Percentiles rank a stretch among this genome's conserved stretches.
Evolutionary conservation across 2,113 vertebrate genomes (phyloP).

Genomic region (Pagrus major): DNA sequence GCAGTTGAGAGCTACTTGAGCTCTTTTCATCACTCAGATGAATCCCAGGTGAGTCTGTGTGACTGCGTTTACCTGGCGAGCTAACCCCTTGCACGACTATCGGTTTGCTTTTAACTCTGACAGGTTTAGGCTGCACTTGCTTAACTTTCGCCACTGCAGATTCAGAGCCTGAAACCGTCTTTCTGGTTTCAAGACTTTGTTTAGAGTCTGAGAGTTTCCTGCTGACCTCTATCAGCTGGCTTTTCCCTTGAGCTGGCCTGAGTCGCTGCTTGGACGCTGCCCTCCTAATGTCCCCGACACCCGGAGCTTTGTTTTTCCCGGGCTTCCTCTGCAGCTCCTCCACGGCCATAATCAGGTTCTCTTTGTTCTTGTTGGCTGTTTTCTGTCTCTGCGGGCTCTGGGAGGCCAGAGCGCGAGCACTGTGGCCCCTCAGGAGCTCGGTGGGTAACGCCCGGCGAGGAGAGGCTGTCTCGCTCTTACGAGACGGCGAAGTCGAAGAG

Average conservation of each 20-base stretch:
- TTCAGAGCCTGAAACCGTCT: conserved; percentile 19
- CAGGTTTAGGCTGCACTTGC: not conserved
- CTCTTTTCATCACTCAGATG: conserved; percentile 21
- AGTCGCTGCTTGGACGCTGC: conserved; percentile 12
- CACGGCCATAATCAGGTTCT: conserved; percentile 48
- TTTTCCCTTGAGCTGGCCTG: conserved; percentile 4
- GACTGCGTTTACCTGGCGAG: not conserved
- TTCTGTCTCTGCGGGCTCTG: conserved; percentile 15
- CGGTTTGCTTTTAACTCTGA: conserved; percentile 34
- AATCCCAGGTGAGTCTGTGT: not conserved
- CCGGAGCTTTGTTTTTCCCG: conserved; percentile 2
- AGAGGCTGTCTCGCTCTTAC: conserved; percentile 6
- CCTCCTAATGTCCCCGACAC: conserved; percentile 27
- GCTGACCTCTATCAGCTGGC: conserved; percentile 19
- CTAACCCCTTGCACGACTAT: conserved; percentile 11
- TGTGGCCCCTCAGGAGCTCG: conserved; percentile 41
- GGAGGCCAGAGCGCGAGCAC: conserved; percentile 23
- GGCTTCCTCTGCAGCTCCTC: conserved; percentile 29
- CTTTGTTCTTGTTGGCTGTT: conserved; percentile 36
- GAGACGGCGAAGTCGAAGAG: not conserved
- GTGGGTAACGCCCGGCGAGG: conserved; percentile 47
- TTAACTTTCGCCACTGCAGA: conserved; percentile 10
- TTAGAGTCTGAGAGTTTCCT: conserved; percentile 8
- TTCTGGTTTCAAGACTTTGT: conserved; percentile 20
- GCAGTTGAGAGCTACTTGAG: not conserved